phyloP scores from a whole-genome alignment of 2,888 invertebrate species.

The Thymelicus acteon region DNA sequence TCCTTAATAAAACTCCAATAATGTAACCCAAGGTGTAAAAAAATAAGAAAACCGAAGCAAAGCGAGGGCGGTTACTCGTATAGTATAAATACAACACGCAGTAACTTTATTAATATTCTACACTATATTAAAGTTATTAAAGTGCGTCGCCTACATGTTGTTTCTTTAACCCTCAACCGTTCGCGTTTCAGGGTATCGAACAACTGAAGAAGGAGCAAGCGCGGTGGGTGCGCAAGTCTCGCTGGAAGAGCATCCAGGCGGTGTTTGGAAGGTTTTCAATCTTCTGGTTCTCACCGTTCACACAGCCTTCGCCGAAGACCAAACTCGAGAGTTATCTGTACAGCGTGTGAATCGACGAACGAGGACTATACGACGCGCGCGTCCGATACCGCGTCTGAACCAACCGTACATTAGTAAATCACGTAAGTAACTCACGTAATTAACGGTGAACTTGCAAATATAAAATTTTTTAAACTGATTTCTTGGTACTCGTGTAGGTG shows the following conservation, averaged over 20 bases:
- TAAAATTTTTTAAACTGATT: too few relatives aligned
- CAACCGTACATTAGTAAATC: not conserved
- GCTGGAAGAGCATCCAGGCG: slow-evolving; percentile 97
- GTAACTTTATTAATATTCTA: too few relatives aligned
- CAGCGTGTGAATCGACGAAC: slow-evolving; percentile 87
- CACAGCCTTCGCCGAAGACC: slow-evolving; percentile 90
- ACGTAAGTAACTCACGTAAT: not conserved
- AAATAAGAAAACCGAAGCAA: too few relatives aligned
- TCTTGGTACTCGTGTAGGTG: too few relatives aligned
- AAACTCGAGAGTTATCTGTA: slow-evolving; percentile 93
- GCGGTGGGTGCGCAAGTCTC: slow-evolving; percentile 95
- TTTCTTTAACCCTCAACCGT: not conserved
- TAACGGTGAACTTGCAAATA: too few relatives aligned
- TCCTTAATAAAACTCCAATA: too few relatives aligned
- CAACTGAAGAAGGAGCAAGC: slow-evolving; percentile 98
- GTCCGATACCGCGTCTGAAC: not conserved
- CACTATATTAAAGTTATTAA: too few relatives aligned
- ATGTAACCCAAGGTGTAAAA: too few relatives aligned
- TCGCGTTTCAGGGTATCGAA: slow-evolving; percentile 93
- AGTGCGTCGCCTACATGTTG: too few relatives aligned
- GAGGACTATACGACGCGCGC: slow-evolving; percentile 1
- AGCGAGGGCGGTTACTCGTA: too few relatives aligned
- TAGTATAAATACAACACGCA: too few relatives aligned
- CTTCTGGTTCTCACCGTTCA: slow-evolving; percentile 98
- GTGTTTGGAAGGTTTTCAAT: slow-evolving; percentile 98